Percentiles rank a stretch among this genome's conserved stretches.
Evolutionary conservation across 2,888 invertebrate species (phyloP).

Genomic region (Eupithecia subumbrata): DNA sequence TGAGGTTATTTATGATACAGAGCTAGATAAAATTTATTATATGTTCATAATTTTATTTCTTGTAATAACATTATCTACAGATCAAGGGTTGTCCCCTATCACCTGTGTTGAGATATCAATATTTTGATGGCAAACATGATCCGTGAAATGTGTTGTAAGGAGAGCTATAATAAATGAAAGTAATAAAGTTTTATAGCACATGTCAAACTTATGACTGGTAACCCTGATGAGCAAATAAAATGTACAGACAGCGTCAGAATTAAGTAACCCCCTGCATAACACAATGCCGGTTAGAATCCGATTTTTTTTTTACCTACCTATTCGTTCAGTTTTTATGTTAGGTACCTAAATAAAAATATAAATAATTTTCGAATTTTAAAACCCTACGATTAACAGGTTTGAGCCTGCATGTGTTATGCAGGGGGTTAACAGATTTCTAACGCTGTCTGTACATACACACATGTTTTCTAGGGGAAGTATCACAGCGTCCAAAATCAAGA

Average conservation of each 20-base stretch:
- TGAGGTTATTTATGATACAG: conserved; percentile 41
- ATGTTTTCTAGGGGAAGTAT: conserved; percentile 27
- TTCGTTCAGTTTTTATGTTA: no score
- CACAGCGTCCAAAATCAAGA: background rate
- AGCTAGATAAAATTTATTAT: conserved; percentile 38
- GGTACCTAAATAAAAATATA: no score
- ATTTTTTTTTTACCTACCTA: no score
- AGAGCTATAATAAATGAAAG: conserved; percentile 58
- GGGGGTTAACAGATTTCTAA: no score
- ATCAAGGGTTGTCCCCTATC: conserved; percentile 36
- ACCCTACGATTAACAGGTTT: no score
- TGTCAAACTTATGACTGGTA: conserved; percentile 49
- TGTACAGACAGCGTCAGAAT: no score
- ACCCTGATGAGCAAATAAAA: conserved; percentile 53
- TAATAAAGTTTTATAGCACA: conserved; percentile 57
- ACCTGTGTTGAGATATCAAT: conserved; percentile 50
- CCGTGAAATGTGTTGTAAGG: conserved; percentile 52
- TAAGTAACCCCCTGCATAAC: no score
- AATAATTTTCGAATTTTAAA: no score
- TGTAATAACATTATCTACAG: conserved; percentile 27
- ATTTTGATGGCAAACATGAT: conserved; percentile 54
- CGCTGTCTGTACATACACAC: conserved; percentile 37
- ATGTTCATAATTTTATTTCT: conserved; percentile 36
- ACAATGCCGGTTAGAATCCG: no score
- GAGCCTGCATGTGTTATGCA: no score